Conservation (phyloP, 2,797 vertebrate genomes). For the Sciaenops ocellatus region DNA sequence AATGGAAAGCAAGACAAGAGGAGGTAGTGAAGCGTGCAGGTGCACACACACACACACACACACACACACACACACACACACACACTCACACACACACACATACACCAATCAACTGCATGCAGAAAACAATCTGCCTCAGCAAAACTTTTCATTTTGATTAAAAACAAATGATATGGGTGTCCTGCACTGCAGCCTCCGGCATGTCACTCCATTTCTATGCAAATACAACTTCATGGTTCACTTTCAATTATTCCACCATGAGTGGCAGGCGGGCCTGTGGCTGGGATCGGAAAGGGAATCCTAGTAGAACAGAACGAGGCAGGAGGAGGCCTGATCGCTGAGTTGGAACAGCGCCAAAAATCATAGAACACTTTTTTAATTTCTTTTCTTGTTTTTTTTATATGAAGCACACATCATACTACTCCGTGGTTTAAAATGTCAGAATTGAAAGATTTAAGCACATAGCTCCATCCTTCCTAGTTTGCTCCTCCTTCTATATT, state of each 20-base stretch:
- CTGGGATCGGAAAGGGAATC: conserved; percentile 60
- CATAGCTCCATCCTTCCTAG: background rate
- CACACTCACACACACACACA: conserved; percentile 21
- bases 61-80: background rate
- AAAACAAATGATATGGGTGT: conserved; percentile 86
- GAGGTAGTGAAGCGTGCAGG: conserved; percentile 53
- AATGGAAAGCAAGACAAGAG: conserved; percentile 66
- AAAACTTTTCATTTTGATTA: conserved; percentile 86
- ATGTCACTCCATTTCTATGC: conserved; percentile 96
- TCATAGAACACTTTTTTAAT: conserved; percentile 43
- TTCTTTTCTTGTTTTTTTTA: conserved; percentile 34
- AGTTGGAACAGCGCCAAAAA: conserved; percentile 59
- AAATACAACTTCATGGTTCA: conserved; percentile 97
- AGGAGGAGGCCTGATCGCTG: conserved; percentile 42
- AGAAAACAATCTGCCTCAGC: conserved; percentile 81
- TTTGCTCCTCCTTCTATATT: conserved; percentile 25
- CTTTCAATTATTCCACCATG: conserved; percentile 82
- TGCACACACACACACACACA: background rate
- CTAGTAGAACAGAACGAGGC: conserved; percentile 64
- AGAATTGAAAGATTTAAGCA: conserved; percentile 10
- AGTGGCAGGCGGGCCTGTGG: conserved; percentile 73
- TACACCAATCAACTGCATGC: conserved; percentile 43
- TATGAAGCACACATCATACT: background rate
- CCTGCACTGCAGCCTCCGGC: conserved; percentile 80
- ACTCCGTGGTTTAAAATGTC: conserved; percentile 1